phyloP scores from a whole-genome alignment of 2,888 invertebrate species.

The Oligia latruncula region DNA sequence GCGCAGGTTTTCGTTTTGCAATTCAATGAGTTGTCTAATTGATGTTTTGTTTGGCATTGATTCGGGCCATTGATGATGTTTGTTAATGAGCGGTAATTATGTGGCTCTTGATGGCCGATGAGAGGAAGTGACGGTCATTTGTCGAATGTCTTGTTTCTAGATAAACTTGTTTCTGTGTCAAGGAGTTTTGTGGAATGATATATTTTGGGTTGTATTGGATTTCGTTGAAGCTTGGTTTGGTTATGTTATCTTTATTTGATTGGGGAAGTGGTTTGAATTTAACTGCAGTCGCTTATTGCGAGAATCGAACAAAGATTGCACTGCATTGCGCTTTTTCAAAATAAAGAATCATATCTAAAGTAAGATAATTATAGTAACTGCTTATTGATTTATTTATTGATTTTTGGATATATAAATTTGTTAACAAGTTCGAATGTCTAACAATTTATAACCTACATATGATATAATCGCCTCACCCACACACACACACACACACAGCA shows the following conservation, averaged over 20 bases:
- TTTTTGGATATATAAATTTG: background rate
- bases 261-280: conserved; percentile 27
- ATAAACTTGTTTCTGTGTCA: conserved; percentile 56
- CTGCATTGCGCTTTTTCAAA: conserved; percentile 7
- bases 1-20: conserved; percentile 85
- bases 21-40: conserved; percentile 84
- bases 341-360: background rate
- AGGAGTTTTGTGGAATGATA: conserved; percentile 40
- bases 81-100: conserved; percentile 60
- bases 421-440: background rate
- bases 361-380: background rate
- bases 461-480: background rate
- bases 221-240: background rate
- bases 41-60: conserved; percentile 81
- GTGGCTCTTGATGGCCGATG: conserved; percentile 34
- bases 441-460: background rate
- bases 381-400: background rate
- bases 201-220: conserved; percentile 40
- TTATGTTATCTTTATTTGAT: conserved; percentile 39
- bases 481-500: background rate
- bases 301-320: background rate
- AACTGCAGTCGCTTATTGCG: background rate
- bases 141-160: conserved; percentile 37
- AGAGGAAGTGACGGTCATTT: conserved; percentile 49
- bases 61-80: conserved; percentile 72